Conservation (phyloP, 1,140 invertebrate species). For the Drosophila pectinifera region DNA sequence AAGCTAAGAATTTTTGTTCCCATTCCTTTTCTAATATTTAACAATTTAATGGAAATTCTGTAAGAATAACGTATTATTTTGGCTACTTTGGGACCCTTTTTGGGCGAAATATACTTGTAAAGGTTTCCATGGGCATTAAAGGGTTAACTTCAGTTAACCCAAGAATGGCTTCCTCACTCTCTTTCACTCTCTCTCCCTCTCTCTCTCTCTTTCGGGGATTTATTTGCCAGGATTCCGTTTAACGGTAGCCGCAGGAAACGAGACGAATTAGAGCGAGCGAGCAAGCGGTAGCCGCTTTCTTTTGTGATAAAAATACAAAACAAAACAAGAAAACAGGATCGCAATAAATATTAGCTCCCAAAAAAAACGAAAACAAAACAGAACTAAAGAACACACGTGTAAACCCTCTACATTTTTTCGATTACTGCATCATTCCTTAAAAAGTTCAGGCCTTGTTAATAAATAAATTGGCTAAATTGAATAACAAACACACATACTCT, state of each 20-base stretch:
- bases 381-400: background rate
- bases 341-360: constrained; percentile 19
- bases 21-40: background rate
- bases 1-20: background rate
- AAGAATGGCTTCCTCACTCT: constrained; percentile 14
- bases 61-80: background rate
- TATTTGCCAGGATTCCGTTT: constrained; percentile 16
- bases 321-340: background rate
- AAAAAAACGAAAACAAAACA: constrained; percentile 1
- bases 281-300: constrained; percentile 42
- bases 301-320: constrained; percentile 42
- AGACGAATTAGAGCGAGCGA: constrained; percentile 23
- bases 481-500: constrained; percentile 5
- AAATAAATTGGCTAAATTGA: constrained; percentile 15
- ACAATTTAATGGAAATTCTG: background rate
- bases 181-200: background rate
- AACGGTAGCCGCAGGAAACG: constrained; percentile 22
- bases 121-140: constrained; percentile 13
- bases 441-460: constrained; percentile 26
- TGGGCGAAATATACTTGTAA: background rate
- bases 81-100: too few relatives aligned
- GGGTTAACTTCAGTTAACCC: background rate
- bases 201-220: background rate
- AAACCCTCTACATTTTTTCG: constrained; percentile 13
- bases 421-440: constrained; percentile 13